Percentiles rank a stretch among this genome's conserved stretches.
phyloP scores from a whole-genome alignment of 2,888 invertebrate species.

The Drosophila anomelani region DNA sequence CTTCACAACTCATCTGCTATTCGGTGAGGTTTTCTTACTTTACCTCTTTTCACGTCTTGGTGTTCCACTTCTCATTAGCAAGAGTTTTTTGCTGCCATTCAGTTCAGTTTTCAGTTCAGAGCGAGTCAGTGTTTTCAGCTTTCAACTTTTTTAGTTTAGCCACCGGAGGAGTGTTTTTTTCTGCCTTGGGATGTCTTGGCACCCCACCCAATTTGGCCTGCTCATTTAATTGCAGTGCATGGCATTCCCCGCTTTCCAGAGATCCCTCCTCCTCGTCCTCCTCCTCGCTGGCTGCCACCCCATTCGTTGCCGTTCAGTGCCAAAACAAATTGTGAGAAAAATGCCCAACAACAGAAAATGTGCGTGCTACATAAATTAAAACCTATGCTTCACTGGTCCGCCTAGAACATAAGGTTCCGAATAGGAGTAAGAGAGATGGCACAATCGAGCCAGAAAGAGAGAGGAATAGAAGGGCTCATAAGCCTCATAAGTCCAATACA shows the following conservation, averaged over 20 bases:
- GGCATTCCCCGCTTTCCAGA: constrained; percentile 53
- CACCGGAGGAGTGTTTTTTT: constrained; percentile 34
- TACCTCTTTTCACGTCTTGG: constrained; percentile 32
- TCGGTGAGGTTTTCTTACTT: constrained; percentile 16
- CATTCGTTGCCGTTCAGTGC: constrained; percentile 58
- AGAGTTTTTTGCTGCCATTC: constrained; percentile 33
- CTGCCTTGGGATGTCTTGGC: constrained; percentile 29
- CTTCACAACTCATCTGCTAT: constrained; percentile 37
- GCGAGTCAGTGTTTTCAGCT: constrained; percentile 7
- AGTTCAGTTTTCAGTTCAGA: constrained; percentile 11
- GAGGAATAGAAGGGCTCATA: constrained; percentile 7
- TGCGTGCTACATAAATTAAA: constrained; percentile 79
- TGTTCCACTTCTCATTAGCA: constrained; percentile 75
- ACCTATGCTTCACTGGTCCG: constrained; percentile 74
- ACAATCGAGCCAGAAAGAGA: background rate
- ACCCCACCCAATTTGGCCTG: constrained; percentile 57
- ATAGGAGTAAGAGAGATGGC: constrained; percentile 13
- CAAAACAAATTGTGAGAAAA: constrained; percentile 79
- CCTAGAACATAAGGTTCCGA: constrained; percentile 30
- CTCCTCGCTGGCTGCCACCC: constrained; percentile 37
- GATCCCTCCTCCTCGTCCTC: constrained; percentile 4
- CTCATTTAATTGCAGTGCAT: constrained; percentile 70
- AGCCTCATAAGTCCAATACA: constrained; percentile 7
- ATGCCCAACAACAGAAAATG: constrained; percentile 74
- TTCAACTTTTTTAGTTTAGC: constrained; percentile 24